A percentile compares a stretch with the other conserved stretches of the same genome.
phyloP scores from a whole-genome alignment of 2,888 invertebrate species.

The Smittia aterrima region DNA sequence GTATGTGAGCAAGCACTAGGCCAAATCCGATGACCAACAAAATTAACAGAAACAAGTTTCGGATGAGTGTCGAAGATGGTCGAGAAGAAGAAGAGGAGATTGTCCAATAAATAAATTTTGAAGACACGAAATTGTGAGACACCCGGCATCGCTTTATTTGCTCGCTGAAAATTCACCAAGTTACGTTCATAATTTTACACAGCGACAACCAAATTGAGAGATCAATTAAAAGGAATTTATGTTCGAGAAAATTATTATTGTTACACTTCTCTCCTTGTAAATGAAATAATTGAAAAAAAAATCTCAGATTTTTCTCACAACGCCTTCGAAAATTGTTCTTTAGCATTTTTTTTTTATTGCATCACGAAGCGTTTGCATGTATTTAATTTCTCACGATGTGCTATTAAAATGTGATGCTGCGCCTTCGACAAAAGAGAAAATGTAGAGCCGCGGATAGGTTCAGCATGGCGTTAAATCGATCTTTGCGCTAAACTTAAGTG shows the following conservation, averaged over 20 bases:
- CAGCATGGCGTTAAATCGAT: conserved; percentile 8
- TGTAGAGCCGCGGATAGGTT: neutral
- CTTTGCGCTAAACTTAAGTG: neutral
- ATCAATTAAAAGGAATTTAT: conserved; percentile 6
- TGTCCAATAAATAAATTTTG: conserved; percentile 13
- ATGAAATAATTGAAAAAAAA: neutral
- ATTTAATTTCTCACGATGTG: conserved; percentile 22
- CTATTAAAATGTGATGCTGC: conserved; percentile 36
- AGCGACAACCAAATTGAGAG: neutral
- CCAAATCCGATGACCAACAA: conserved; percentile 25
- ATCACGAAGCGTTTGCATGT: conserved; percentile 15
- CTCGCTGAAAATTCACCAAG: neutral
- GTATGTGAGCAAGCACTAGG: conserved; percentile 18
- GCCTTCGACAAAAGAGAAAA: conserved; percentile 26
- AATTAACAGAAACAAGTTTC: conserved; percentile 31
- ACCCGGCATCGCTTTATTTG: neutral
- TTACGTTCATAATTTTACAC: neutral
- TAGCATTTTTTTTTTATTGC: conserved; percentile 11
- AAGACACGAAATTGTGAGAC: conserved; percentile 3
- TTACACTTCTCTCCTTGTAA: neutral
- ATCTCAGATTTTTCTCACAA: conserved; percentile 12
- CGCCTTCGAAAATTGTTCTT: conserved; percentile 24
- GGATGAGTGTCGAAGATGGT: conserved; percentile 3
- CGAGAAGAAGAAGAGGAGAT: conserved; percentile 6
- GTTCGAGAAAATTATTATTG: neutral